Percentiles rank a stretch among this genome's conserved stretches.
These are phyloP conservation scores for Phaonia tiefii DNA, from an alignment of 2,888 invertebrate genomes.

Conservation along the genomic window DNA sequence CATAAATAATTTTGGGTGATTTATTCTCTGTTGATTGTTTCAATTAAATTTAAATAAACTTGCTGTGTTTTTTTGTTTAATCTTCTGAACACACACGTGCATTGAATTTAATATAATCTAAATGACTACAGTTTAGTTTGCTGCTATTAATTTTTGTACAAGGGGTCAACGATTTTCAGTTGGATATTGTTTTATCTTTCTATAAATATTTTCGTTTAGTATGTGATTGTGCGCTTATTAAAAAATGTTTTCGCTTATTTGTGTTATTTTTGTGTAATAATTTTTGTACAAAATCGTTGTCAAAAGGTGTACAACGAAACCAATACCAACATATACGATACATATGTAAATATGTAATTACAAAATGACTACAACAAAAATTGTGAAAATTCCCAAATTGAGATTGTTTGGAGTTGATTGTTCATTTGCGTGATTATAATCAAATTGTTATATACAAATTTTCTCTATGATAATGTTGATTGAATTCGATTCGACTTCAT, in stretches of 20 bases:
- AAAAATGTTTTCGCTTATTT: neutral
- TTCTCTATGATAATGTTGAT: slow-evolving; percentile 22
- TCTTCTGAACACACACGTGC: neutral
- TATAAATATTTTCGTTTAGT: neutral
- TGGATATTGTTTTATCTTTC: too few species aligned
- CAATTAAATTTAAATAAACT: slow-evolving; percentile 38
- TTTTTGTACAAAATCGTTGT: too few species aligned
- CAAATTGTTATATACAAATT: slow-evolving; percentile 20
- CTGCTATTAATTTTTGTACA: slow-evolving; percentile 10
- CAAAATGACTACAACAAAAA: slow-evolving; percentile 27
- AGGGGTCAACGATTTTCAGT: neutral
- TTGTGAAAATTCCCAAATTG: neutral
- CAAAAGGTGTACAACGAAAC: too few species aligned
- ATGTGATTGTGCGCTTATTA: slow-evolving; percentile 26
- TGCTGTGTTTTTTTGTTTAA: neutral
- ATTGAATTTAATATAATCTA: slow-evolving; percentile 10
- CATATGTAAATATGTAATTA: neutral
- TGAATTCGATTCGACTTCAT: slow-evolving; percentile 12
- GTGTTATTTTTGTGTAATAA: slow-evolving; percentile 11
- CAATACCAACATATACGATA: too few species aligned
- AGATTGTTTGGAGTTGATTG: slow-evolving; percentile 1
- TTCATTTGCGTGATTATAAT: slow-evolving; percentile 14
- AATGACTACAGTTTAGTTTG: too few species aligned
- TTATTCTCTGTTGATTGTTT: slow-evolving; percentile 36
- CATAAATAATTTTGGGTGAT: slow-evolving; percentile 40